Evolutionary conservation across 1,140 invertebrate species (phyloP).

Genomic region (Drosophila ogumai): DNA sequence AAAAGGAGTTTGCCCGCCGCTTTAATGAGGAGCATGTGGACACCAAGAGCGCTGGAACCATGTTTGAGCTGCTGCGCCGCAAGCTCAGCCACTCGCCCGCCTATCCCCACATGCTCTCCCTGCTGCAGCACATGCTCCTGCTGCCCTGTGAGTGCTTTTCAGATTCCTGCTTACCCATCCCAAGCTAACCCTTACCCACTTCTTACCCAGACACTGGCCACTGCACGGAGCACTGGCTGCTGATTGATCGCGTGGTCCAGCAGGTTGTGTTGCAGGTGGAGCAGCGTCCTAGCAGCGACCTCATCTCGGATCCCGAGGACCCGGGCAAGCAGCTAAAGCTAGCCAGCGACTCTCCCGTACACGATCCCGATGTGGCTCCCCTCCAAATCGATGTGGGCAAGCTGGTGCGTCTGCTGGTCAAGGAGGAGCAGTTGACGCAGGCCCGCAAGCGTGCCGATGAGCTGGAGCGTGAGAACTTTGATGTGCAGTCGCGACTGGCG

Average conservation of each 20-base stretch:
- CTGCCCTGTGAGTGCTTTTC: conserved; percentile 91
- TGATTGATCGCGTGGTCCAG: conserved; percentile 98
- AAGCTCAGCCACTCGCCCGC: conserved; percentile 97
- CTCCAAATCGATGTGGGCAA: conserved; percentile 96
- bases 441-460: conserved; percentile 94
- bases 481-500: conserved; percentile 92
- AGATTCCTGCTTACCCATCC: too few species aligned
- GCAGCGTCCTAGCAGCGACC: conserved; percentile 81
- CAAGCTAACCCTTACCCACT: background rate
- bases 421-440: conserved; percentile 96
- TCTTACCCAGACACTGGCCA: conserved; percentile 89
- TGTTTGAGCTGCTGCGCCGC: conserved; percentile 96
- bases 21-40: conserved; percentile 97
- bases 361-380: conserved; percentile 93
- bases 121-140: conserved; percentile 95
- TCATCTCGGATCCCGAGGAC: conserved; percentile 74
- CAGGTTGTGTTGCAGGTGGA: conserved; percentile 96
- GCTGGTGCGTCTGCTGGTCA: conserved; percentile 95
- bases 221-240: conserved; percentile 95
- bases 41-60: conserved; percentile 95
- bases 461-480: conserved; percentile 94
- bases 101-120: conserved; percentile 96
- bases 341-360: conserved; percentile 75
- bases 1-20: conserved; percentile 95
- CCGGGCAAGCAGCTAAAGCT: conserved; percentile 64